Percentiles rank a stretch among this genome's conserved stretches.
These are phyloP conservation scores for Herpetotheres cachinnans DNA, from an alignment of 2,113 vertebrate species.

Conservation along the genomic window DNA sequence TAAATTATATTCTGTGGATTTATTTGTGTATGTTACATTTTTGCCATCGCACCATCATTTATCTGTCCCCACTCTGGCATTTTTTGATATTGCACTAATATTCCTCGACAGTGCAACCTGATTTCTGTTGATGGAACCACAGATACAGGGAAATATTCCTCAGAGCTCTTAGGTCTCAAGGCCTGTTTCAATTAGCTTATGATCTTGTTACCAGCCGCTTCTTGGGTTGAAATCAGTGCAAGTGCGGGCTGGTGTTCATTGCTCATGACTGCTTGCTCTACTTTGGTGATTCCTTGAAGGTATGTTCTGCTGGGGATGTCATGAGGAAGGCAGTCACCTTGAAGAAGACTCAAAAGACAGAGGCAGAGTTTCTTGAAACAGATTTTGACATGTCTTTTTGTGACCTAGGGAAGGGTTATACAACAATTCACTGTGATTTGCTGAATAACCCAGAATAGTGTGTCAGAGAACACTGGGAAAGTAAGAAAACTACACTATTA, in stretches of 20 bases:
- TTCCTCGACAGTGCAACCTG: constrained; percentile 17
- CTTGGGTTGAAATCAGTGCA: neutral
- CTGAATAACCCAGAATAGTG: neutral
- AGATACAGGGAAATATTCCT: constrained; percentile 7
- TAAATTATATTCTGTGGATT: neutral
- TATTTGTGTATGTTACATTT: neutral
- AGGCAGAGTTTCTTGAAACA: neutral
- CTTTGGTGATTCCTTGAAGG: neutral
- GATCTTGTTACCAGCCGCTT: neutral
- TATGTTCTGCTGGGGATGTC: neutral
- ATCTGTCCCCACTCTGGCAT: neutral
- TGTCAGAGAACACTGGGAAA: neutral
- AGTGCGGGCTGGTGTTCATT: neutral
- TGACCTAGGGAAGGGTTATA: neutral
- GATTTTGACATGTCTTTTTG: neutral
- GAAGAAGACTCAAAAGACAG: neutral
- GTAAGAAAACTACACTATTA: neutral
- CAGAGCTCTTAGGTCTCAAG: constrained; percentile 15
- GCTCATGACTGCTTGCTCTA: neutral
- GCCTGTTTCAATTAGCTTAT: constrained; percentile 1
- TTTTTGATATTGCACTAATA: constrained; percentile 29
- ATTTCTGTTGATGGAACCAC: constrained; percentile 52
- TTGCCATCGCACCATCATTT: neutral
- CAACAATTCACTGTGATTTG: neutral
- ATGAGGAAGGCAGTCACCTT: neutral